Percentiles rank a stretch among this genome's conserved stretches.
Conservation (phyloP, 2,888 invertebrate genomes). For the Heliconius aoede region DNA sequence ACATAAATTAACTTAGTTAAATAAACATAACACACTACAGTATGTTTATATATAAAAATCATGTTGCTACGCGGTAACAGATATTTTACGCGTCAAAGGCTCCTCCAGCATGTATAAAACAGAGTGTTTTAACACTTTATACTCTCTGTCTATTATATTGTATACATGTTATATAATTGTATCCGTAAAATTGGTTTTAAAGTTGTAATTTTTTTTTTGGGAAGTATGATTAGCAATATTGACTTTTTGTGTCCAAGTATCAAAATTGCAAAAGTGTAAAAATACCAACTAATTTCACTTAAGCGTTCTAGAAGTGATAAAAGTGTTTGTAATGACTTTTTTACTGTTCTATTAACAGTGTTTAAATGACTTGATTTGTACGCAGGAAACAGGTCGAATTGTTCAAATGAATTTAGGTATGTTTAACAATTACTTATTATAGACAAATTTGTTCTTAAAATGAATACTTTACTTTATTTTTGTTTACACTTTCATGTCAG, state of each 20-base stretch:
- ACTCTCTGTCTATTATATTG: background rate
- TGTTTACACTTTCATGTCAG: background rate
- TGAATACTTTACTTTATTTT: too few species aligned
- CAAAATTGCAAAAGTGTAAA: background rate
- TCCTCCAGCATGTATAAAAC: background rate
- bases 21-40: background rate
- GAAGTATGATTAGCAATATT: background rate
- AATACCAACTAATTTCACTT: background rate
- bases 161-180: background rate
- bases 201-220: background rate
- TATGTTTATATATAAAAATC: background rate
- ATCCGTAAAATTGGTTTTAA: background rate
- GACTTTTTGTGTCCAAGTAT: background rate
- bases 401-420: too few species aligned
- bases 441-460: background rate
- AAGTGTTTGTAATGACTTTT: background rate
- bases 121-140: background rate
- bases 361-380: background rate
- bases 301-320: background rate
- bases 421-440: background rate
- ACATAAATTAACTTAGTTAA: background rate
- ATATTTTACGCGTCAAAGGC: background rate
- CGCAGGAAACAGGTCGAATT: too few species aligned
- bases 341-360: conserved; percentile 4
- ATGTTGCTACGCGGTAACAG: background rate